Evolutionary conservation across 2,113 vertebrate genomes (phyloP).

Genomic region (Cettia cetti): DNA sequence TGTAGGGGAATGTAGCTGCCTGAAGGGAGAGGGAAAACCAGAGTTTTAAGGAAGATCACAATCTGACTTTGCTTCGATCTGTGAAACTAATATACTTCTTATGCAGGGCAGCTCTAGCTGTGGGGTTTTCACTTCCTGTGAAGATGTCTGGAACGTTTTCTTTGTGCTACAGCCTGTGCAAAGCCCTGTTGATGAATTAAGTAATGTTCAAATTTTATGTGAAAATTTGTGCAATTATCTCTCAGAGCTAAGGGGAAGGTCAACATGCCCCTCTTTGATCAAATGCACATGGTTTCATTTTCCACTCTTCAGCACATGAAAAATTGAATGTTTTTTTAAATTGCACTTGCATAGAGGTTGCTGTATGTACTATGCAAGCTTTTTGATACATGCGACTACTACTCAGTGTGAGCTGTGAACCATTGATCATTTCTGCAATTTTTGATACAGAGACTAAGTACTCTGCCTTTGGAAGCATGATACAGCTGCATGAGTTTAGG

Average conservation of each 20-base stretch:
- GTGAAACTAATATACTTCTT: slow-evolving; percentile 21
- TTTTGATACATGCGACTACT: not conserved
- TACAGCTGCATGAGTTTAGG: not conserved
- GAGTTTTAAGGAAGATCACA: slow-evolving; percentile 34
- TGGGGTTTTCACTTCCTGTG: not conserved
- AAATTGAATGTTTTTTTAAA: not conserved
- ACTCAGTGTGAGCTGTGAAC: not conserved
- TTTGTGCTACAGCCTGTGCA: not conserved
- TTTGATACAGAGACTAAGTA: not conserved
- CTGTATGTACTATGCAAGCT: not conserved
- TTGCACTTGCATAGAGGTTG: not conserved
- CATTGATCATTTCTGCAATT: not conserved
- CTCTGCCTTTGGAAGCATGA: not conserved
- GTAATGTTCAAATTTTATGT: not conserved
- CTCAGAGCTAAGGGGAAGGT: not conserved
- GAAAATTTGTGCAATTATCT: slow-evolving; percentile 40
- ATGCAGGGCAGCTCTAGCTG: not conserved
- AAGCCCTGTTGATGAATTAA: not conserved
- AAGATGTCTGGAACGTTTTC: not conserved
- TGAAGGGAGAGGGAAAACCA: not conserved
- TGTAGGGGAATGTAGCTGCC: slow-evolving; percentile 19
- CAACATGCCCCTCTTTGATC: not conserved
- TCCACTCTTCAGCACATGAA: not conserved
- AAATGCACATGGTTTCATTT: slow-evolving; percentile 26
- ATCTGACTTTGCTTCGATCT: not conserved